These are phyloP conservation scores for Conops quadrifasciatus DNA, from an alignment of 2,888 invertebrate species.

Conservation along the genomic window DNA sequence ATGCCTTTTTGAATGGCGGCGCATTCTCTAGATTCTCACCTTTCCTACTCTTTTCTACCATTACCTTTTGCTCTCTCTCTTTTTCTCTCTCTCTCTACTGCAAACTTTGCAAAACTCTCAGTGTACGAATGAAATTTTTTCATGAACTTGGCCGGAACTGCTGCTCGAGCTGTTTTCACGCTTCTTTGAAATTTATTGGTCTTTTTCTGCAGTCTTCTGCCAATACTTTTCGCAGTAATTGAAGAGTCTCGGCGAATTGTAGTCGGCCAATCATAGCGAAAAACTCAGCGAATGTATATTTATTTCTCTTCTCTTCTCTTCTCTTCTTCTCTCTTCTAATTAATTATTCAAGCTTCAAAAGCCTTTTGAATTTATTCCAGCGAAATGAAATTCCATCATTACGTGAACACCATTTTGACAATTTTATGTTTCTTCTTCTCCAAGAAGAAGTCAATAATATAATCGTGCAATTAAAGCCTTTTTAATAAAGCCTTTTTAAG, in stretches of 20 bases:
- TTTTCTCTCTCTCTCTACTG: background rate
- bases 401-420: no score
- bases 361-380: background rate
- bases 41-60: background rate
- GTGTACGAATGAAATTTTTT: slow-evolving; percentile 4
- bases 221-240: no score
- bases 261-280: no score
- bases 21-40: no score
- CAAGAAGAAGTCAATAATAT: slow-evolving; percentile 63
- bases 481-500: no score
- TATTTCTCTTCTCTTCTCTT: background rate
- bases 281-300: no score
- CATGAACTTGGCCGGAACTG: slow-evolving; percentile 19
- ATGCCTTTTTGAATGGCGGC: no score
- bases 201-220: no score
- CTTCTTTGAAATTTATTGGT: slow-evolving; percentile 22
- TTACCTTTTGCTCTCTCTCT: background rate
- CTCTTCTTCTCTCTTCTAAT: background rate
- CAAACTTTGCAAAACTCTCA: slow-evolving; percentile 3
- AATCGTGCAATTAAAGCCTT: slow-evolving; percentile 63
- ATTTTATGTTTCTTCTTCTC: no score
- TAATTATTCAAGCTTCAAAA: background rate
- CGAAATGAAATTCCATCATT: no score
- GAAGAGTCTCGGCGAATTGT: no score
- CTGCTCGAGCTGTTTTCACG: slow-evolving; percentile 22